phyloP scores from a whole-genome alignment of 2,113 vertebrate genomes.

The Engraulis encrasicolus region DNA sequence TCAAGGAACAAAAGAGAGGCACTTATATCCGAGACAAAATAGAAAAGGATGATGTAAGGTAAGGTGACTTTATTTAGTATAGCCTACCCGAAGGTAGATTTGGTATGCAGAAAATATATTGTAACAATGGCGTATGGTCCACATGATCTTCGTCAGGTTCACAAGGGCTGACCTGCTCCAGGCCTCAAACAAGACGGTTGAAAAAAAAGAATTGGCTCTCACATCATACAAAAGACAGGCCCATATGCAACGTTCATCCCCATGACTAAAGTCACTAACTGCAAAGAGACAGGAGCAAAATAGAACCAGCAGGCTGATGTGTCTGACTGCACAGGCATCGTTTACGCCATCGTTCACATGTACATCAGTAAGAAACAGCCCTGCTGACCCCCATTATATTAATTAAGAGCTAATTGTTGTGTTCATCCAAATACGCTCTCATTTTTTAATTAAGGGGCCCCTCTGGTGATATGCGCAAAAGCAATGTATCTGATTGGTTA shows the following conservation, averaged over 20 bases:
- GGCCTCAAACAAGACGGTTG: not conserved
- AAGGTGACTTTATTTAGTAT: too few relatives aligned
- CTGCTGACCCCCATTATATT: not conserved
- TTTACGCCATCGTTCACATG: not conserved
- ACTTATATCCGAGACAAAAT: too few relatives aligned
- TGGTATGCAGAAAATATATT: too few relatives aligned
- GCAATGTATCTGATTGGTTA: not conserved
- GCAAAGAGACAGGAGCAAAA: not conserved
- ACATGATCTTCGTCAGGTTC: too few relatives aligned
- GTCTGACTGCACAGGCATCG: not conserved
- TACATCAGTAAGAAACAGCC: not conserved
- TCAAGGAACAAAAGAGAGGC: too few relatives aligned
- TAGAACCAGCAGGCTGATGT: not conserved
- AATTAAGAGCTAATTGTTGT: not conserved
- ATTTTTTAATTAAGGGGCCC: not conserved
- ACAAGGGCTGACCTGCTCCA: not conserved
- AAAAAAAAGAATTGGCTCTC: not conserved
- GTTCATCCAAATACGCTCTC: not conserved
- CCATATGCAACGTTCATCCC: not conserved
- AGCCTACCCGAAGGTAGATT: too few relatives aligned
- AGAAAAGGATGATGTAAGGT: too few relatives aligned
- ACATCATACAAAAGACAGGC: not conserved
- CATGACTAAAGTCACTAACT: not conserved
- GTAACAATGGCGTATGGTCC: too few relatives aligned
- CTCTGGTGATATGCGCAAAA: not conserved